Conservation (phyloP, 2,888 invertebrate species). For the Heteropelma amictum region DNA sequence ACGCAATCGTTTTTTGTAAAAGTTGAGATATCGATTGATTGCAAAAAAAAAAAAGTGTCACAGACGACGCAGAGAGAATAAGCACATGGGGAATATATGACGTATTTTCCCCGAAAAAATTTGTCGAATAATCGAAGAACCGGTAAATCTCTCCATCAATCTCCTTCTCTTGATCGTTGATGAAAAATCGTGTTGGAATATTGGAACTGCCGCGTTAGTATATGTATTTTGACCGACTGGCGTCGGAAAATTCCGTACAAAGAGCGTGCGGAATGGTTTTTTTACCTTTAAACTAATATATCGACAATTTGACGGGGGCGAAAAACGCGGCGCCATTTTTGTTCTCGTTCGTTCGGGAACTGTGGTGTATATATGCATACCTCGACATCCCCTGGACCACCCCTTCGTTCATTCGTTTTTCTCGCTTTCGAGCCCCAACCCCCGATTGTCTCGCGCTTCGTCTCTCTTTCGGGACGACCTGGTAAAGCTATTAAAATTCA, state of each 20-base stretch:
- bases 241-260: too few species aligned
- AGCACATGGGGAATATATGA: too few species aligned
- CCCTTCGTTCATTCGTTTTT: constrained; percentile 15
- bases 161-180: background rate
- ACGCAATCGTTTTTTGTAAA: too few species aligned
- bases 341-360: constrained; percentile 53
- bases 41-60: too few species aligned
- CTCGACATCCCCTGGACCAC: background rate
- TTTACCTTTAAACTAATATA: constrained; percentile 76
- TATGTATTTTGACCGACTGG: too few species aligned
- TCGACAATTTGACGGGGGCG: constrained; percentile 76
- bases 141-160: too few species aligned
- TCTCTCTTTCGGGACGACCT: constrained; percentile 59
- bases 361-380: background rate
- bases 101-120: background rate
- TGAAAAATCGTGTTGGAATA: too few species aligned
- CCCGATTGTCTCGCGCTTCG: constrained; percentile 45
- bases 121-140: background rate
- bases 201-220: too few species aligned
- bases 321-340: constrained; percentile 75
- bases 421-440: constrained; percentile 6
- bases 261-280: too few species aligned
- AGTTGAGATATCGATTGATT: too few species aligned
- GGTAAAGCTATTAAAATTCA: constrained; percentile 78
- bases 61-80: too few species aligned